Percentiles rank a stretch among this genome's conserved stretches.
These are phyloP conservation scores for Cryptocephalus primarius DNA, from an alignment of 2,888 invertebrate species.

Conservation along the genomic window DNA sequence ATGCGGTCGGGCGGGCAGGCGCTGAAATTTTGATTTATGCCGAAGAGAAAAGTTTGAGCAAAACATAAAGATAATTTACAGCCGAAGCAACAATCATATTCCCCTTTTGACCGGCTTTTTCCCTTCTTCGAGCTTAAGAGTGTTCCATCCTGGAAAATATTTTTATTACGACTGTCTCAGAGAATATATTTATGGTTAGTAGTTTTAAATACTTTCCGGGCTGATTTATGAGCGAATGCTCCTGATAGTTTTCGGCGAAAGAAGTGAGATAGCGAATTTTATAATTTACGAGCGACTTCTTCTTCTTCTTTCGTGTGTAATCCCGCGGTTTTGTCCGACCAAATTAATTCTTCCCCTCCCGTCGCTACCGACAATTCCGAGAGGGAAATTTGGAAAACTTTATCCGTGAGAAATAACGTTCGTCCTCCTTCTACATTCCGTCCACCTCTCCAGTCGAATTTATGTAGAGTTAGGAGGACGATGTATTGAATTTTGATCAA, in stretches of 20 bases:
- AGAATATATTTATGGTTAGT: conserved; percentile 7
- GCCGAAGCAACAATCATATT: conserved; percentile 14
- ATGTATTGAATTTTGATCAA: no score
- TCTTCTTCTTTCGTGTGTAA: no score
- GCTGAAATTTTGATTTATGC: conserved; percentile 18
- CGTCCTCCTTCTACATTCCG: no score
- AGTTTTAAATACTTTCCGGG: conserved; percentile 1
- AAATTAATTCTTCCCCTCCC: no score
- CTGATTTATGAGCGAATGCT: background rate
- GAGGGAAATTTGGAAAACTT: no score
- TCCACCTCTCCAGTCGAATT: no score
- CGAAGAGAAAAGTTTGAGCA: conserved; percentile 12
- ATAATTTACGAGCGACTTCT: background rate
- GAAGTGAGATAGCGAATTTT: background rate
- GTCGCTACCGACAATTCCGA: no score
- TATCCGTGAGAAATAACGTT: no score
- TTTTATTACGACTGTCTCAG: conserved; percentile 7
- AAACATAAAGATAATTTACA: conserved; percentile 17
- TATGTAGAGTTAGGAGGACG: no score
- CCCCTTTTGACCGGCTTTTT: conserved; percentile 2
- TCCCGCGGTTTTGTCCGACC: no score
- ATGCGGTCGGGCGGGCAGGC: no score
- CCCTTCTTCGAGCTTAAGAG: background rate
- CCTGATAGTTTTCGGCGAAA: background rate
- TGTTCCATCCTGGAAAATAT: conserved; percentile 6